Conservation (phyloP, 2,113 vertebrate genomes). For the Seriola dumerili region DNA sequence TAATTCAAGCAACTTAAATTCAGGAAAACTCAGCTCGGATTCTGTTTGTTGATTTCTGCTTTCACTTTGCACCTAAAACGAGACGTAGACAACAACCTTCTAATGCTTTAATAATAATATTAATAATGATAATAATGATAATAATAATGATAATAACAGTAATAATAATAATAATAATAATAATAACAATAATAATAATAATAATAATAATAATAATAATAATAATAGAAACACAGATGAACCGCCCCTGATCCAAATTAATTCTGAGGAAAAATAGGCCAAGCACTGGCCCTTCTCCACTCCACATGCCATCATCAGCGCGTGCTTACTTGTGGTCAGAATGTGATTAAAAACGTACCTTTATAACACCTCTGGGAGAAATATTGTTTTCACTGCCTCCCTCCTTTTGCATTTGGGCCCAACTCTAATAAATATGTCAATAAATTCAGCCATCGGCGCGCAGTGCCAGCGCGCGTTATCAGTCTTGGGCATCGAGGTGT, state of each 20-base stretch:
- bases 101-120: not conserved
- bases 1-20: conserved; percentile 30
- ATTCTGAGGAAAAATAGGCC: conserved; percentile 34
- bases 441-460: conserved; percentile 70
- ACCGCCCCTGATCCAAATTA: conserved; percentile 31
- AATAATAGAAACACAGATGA: conserved; percentile 12
- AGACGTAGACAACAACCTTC: not conserved
- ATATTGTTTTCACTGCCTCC: conserved; percentile 63
- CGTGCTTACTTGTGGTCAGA: conserved; percentile 52
- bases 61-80: not conserved
- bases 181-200: conserved; percentile 25
- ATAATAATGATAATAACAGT: conserved; percentile 4
- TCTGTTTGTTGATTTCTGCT: not conserved
- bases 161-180: conserved; percentile 16
- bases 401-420: conserved; percentile 40
- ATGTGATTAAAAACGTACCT: conserved; percentile 54
- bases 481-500: conserved; percentile 84
- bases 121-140: conserved; percentile 7
- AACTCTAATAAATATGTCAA: conserved; percentile 74
- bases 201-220: conserved; percentile 12
- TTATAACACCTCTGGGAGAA: conserved; percentile 68
- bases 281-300: conserved; percentile 30
- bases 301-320: conserved; percentile 41
- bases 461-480: conserved; percentile 68
- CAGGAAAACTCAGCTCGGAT: not conserved